Conservation (phyloP, 2,888 invertebrate species). For the Desoria tigrina region DNA sequence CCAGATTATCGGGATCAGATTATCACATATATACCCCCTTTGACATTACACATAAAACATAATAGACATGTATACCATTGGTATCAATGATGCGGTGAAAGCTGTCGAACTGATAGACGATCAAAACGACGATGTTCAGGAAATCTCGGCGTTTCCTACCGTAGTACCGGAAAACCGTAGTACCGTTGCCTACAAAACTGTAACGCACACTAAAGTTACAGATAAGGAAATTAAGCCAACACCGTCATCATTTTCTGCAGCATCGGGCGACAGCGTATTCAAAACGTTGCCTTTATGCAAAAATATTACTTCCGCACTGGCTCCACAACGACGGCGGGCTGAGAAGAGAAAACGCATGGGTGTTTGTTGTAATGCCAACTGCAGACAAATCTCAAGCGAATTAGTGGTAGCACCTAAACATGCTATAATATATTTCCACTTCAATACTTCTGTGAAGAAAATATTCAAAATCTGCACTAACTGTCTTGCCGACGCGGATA, state of each 20-base stretch:
- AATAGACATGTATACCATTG: too few relatives aligned
- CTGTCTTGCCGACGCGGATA: slow-evolving; percentile 27
- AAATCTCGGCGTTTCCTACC: too few relatives aligned
- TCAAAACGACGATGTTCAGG: too few relatives aligned
- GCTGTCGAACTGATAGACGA: too few relatives aligned
- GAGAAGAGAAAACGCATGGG: slow-evolving; percentile 14
- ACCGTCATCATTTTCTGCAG: neutral
- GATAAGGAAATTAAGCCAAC: slow-evolving; percentile 15
- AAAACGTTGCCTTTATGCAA: neutral
- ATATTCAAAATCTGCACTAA: slow-evolving; percentile 27
- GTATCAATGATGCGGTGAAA: too few relatives aligned
- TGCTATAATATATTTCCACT: slow-evolving; percentile 12
- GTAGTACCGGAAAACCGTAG: too few relatives aligned
- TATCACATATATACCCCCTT: too few relatives aligned
- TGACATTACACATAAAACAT: too few relatives aligned
- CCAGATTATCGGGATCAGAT: too few relatives aligned
- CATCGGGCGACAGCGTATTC: neutral
- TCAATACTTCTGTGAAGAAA: slow-evolving; percentile 9
- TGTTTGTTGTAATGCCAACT: slow-evolving; percentile 9
- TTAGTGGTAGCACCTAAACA: slow-evolving; percentile 1
- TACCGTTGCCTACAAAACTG: neutral
- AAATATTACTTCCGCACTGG: slow-evolving; percentile 4
- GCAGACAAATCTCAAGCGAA: neutral
- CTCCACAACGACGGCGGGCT: neutral
- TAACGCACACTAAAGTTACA: neutral